phyloP scores from a whole-genome alignment of 2,888 invertebrate genomes.

The Thysanoteuthis rhombus region DNA sequence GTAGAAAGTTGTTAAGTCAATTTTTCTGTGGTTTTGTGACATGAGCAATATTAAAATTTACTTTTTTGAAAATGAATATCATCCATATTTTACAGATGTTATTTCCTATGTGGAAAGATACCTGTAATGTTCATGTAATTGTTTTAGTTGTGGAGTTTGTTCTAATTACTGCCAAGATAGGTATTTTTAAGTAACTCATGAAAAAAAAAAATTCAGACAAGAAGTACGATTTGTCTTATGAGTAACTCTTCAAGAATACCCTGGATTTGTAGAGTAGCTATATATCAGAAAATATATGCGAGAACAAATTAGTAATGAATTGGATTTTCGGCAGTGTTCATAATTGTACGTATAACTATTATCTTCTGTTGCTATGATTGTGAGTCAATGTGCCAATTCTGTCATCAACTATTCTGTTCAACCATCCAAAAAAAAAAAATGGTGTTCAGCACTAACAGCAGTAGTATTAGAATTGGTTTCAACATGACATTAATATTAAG shows the following conservation, averaged over 20 bases:
- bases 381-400: not conserved
- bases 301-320: not conserved
- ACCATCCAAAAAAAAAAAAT: not conserved
- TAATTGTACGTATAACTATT: not conserved
- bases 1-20: not conserved
- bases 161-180: not conserved
- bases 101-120: too few species aligned
- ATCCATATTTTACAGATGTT: not conserved
- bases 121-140: not conserved
- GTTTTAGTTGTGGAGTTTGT: not conserved
- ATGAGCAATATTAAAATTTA: not conserved
- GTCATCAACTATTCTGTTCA: not conserved
- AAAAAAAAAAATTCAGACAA: not conserved
- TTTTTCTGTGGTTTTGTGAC: not conserved
- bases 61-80: not conserved
- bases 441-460: not conserved
- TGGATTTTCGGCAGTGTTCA: not conserved
- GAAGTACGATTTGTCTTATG: not conserved
- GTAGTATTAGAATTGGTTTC: not conserved
- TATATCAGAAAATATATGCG: not conserved
- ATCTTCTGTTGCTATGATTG: not conserved
- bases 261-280: not conserved
- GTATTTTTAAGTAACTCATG: not conserved
- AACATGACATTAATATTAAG: not conserved
- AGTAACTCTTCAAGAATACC: not conserved